Evolutionary conservation across 2,797 vertebrate species (phyloP).

Genomic region (Centroberyx gerrardi): DNA sequence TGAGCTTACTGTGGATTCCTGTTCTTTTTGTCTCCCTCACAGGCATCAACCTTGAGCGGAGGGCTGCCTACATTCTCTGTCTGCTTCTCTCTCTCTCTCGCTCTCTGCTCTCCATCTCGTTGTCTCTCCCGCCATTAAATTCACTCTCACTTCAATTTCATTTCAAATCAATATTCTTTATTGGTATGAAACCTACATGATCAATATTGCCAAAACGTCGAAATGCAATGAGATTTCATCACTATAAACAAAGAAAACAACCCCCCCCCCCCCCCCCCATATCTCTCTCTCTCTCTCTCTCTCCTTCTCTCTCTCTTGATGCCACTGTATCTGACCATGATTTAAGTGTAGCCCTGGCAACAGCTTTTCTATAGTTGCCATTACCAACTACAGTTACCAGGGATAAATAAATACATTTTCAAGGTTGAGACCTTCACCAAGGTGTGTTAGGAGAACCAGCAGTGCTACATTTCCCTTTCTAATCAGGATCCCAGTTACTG

Average conservation of each 20-base stretch:
- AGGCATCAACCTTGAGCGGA: conserved; percentile 28
- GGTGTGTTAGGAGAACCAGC: background rate
- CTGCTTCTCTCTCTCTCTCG: background rate
- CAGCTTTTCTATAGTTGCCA: conserved; percentile 11
- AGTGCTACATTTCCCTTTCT: background rate
- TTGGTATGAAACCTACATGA: conserved; percentile 13
- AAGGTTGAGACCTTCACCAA: background rate
- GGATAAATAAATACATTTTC: background rate
- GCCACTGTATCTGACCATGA: background rate
- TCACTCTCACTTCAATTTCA: background rate
- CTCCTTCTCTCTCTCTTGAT: background rate
- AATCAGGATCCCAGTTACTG: background rate
- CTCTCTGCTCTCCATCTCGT: conserved; percentile 1
- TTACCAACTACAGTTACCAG: conserved; percentile 14
- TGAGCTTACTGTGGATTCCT: conserved; percentile 6
- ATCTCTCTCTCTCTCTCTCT: background rate
- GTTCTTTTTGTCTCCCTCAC: conserved; percentile 13
- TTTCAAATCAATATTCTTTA: conserved; percentile 37
- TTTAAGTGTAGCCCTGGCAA: conserved; percentile 51
- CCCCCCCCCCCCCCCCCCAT: background rate
- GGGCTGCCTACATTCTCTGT: conserved; percentile 4
- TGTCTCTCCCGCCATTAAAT: conserved; percentile 12
- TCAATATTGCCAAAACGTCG: conserved; percentile 2
- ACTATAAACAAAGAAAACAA: conserved; percentile 11
- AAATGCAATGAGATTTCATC: conserved; percentile 13